Base-by-base conservation (phyloP, 2,113 vertebrate genomes). In the Dendrocopos noguchii region DNA sequence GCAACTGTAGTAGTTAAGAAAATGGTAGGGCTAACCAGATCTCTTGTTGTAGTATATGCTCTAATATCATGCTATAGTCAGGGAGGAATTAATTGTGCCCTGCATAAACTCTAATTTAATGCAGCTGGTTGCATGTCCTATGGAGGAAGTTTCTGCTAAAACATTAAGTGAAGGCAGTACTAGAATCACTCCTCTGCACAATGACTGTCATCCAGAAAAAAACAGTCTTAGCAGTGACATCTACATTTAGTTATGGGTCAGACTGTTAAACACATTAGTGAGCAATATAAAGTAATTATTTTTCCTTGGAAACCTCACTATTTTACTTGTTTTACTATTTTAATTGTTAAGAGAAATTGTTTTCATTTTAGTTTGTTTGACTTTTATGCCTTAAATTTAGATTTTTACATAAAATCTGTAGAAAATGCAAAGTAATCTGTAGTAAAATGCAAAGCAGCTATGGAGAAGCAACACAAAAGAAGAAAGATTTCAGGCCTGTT, bases 321-420 rank as follows among this genome's bases (percentile, higher is more conserved):
- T 24, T 67, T 79, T 88, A 50, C 31, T 65, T 81, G 28, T n/a
- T 67, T 79, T 92, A 50, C 33, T 65, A 79, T 28, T 34, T 79
- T 81, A 88, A 79, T 19, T 75, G 20, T 76, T 84, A 68, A 90
- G 79, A 93, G 7, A 89, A 78, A 94, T 88, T 88, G 77, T 59
- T 94, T 93, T 94, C 77, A 93, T 95, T 94, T 88, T 47, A 77
- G 34, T 77, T 95, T 78, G 2, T 31, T 81, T 90, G 56, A 80
- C 50, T 89, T 91, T 81, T 80, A 91, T 73, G 27, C 59, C 39
- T 91, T 59, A 75, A 92, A 87, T 88, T 93, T 84, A 94, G 71
- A 27, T 47, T 90, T 90, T 46, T 70, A 44, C 19, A 66, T 92
- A 88, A 94, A 94, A 92, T 56, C 80, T 72, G 39, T 29, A 33